A percentile compares a stretch with the other conserved stretches of the same genome.
These are phyloP conservation scores for Calephelis nemesis DNA, from an alignment of 1,140 invertebrate species.

Conservation along the genomic window DNA sequence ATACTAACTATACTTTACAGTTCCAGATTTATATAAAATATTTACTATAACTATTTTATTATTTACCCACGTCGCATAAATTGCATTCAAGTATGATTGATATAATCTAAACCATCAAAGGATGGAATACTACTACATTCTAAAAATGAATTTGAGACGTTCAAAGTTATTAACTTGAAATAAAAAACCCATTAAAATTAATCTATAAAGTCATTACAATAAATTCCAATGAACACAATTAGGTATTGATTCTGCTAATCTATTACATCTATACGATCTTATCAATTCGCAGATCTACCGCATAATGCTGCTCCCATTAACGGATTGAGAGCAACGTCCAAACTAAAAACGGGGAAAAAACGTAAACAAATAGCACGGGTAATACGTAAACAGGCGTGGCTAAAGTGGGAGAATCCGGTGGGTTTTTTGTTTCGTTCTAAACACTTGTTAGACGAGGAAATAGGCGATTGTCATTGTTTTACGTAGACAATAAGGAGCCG, in stretches of 20 bases:
- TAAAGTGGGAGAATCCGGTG: constrained; percentile 58
- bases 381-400: constrained; percentile 48
- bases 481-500: constrained; percentile 18
- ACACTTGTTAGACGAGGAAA: constrained; percentile 44
- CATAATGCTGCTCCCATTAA: constrained; percentile 37
- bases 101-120: too few relatives aligned
- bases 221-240: constrained; percentile 10
- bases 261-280: constrained; percentile 24
- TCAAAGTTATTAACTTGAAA: too few relatives aligned
- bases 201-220: neutral
- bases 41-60: too few relatives aligned
- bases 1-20: too few relatives aligned
- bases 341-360: constrained; percentile 52
- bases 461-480: constrained; percentile 34
- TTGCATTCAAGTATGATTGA: too few relatives aligned
- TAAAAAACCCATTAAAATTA: neutral
- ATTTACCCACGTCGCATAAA: too few relatives aligned
- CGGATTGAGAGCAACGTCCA: constrained; percentile 30
- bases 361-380: constrained; percentile 52
- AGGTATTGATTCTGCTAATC: constrained; percentile 12
- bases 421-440: constrained; percentile 51
- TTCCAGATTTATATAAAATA: too few relatives aligned
- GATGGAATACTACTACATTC: too few relatives aligned
- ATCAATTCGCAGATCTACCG: constrained; percentile 31
- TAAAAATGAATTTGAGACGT: too few relatives aligned